These are phyloP conservation scores for Selene dorsalis DNA, from an alignment of 2,797 vertebrate species.

Conservation along the genomic window DNA sequence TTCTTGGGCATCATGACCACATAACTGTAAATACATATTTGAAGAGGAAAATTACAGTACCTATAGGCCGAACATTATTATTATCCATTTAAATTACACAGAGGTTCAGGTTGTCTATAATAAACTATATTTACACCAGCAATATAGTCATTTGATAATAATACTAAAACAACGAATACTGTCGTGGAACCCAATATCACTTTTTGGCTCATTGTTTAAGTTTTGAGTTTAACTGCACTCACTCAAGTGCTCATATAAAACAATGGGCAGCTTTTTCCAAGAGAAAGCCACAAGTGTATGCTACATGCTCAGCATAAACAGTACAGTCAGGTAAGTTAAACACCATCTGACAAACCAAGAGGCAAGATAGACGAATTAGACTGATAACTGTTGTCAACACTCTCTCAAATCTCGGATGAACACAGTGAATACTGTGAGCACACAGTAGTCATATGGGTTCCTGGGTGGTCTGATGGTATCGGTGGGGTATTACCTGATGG, in stretches of 20 bases:
- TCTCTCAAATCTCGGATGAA: too few species aligned
- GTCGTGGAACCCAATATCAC: background rate
- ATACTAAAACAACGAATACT: background rate
- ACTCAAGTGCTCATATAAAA: background rate
- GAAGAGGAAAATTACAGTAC: background rate
- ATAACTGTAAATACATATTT: conserved; percentile 81
- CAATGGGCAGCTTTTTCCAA: background rate
- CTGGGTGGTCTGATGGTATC: background rate
- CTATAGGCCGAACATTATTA: background rate
- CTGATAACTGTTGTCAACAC: too few species aligned
- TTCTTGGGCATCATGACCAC: conserved; percentile 99
- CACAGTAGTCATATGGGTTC: background rate
- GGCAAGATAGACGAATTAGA: too few species aligned
- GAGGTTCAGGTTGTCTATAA: background rate
- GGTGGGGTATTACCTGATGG: conserved; percentile 93
- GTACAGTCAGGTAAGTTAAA: background rate
- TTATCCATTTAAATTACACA: background rate
- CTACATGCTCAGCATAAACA: background rate
- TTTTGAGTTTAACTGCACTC: background rate
- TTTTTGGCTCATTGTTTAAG: background rate
- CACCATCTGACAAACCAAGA: background rate
- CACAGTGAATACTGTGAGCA: too few species aligned
- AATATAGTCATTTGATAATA: background rate
- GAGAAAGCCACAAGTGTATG: background rate
- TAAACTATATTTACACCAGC: background rate